Conservation (phyloP, 2,797 vertebrate species). For the Hapalemur alaotrensis region DNA sequence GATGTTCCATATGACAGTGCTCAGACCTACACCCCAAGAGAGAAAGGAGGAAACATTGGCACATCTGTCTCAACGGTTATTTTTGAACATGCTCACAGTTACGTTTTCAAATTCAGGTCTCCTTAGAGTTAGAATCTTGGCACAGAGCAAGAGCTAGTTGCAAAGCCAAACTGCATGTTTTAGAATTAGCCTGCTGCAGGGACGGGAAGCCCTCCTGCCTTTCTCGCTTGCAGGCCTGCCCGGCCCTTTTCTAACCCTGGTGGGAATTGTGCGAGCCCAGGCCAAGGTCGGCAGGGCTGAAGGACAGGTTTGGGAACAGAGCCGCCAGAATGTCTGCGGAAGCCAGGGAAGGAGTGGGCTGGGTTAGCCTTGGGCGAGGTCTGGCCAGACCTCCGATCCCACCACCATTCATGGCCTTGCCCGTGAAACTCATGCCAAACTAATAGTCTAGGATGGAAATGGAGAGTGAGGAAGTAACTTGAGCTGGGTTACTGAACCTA, state of each 20-base stretch:
- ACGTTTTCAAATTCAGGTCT: slow-evolving; percentile 58
- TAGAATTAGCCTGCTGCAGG: neutral
- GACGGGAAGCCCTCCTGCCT: neutral
- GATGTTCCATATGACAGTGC: neutral
- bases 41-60: neutral
- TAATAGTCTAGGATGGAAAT: neutral
- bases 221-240: neutral
- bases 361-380: neutral
- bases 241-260: neutral
- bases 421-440: neutral
- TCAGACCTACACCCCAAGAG: slow-evolving; percentile 15
- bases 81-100: slow-evolving; percentile 51
- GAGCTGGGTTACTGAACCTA: neutral
- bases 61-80: slow-evolving; percentile 42
- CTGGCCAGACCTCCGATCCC: neutral
- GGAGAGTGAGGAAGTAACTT: neutral
- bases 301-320: neutral
- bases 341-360: neutral
- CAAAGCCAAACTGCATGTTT: slow-evolving; percentile 36
- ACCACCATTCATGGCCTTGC: neutral
- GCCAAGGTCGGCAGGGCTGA: neutral
- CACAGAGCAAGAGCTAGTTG: neutral
- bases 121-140: slow-evolving; percentile 58
- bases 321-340: neutral
- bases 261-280: neutral